These are phyloP conservation scores for Dioctria rufipes DNA, from an alignment of 2,888 invertebrate species.

Conservation along the genomic window DNA sequence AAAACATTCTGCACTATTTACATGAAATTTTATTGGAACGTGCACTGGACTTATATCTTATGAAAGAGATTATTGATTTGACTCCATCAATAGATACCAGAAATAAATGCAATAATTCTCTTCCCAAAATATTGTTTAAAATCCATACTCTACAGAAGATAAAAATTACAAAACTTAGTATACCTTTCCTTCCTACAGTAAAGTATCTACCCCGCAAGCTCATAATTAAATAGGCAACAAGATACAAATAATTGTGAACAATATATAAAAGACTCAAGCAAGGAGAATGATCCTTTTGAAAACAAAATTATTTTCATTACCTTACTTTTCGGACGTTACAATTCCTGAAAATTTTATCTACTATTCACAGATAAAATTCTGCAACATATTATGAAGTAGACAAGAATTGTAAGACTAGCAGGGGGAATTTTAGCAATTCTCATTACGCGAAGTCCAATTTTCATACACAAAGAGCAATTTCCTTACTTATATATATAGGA, in stretches of 20 bases:
- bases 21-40: too few relatives aligned
- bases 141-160: too few relatives aligned
- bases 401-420: not conserved
- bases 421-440: slow-evolving; percentile 38
- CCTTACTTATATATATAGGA: not conserved
- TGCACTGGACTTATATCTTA: too few relatives aligned
- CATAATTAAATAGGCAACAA: slow-evolving; percentile 14
- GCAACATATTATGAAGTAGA: slow-evolving; percentile 17
- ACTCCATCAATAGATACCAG: too few relatives aligned
- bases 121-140: too few relatives aligned
- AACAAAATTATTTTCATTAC: slow-evolving; percentile 46
- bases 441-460: slow-evolving; percentile 47
- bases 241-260: not conserved
- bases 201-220: too few relatives aligned
- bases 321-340: slow-evolving; percentile 43
- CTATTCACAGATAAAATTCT: slow-evolving; percentile 27
- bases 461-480: slow-evolving; percentile 47
- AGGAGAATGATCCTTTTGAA: not conserved
- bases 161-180: too few relatives aligned
- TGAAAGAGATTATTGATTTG: too few relatives aligned
- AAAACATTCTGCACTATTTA: too few relatives aligned
- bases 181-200: too few relatives aligned
- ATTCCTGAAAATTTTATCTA: slow-evolving; percentile 26
- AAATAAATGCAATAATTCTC: too few relatives aligned
- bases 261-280: not conserved